Conservation (phyloP, 2,888 invertebrate species). For the Sepiola atlantica region DNA sequence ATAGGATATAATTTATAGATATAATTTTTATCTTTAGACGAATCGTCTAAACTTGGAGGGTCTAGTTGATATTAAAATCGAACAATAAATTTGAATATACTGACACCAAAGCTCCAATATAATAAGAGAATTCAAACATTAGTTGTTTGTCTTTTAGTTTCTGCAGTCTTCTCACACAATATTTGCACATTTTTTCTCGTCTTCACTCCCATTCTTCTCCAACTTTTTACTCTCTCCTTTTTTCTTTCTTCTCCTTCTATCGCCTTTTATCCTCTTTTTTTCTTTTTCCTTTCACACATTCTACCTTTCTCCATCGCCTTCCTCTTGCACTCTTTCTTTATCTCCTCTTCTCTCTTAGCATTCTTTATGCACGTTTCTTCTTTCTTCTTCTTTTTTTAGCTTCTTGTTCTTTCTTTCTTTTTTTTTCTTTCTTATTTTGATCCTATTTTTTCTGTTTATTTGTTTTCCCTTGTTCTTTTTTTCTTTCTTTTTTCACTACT, state of each 20-base stretch:
- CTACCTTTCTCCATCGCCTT: not conserved
- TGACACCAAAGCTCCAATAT: no score
- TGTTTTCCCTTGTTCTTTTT: no score
- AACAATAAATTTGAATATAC: no score
- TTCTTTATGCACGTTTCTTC: not conserved
- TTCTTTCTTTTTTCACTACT: not conserved
- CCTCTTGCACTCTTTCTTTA: no score
- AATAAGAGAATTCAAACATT: not conserved
- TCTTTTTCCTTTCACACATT: not conserved
- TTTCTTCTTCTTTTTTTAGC: not conserved
- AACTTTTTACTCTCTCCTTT: not conserved
- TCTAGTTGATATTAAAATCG: no score
- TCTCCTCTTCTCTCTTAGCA: not conserved
- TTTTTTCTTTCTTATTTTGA: not conserved
- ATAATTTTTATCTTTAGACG: accelerated
- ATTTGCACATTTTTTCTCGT: not conserved
- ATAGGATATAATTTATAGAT: no score
- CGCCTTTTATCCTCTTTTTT: not conserved
- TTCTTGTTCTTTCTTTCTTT: not conserved
- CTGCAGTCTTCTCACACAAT: not conserved
- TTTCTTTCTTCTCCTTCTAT: no score
- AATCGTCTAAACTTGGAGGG: no score
- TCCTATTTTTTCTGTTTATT: no score
- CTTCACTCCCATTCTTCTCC: not conserved
- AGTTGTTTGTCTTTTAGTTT: no score